These are phyloP conservation scores for Argya squamiceps DNA, from an alignment of 2,797 vertebrate genomes.

Conservation along the genomic window DNA sequence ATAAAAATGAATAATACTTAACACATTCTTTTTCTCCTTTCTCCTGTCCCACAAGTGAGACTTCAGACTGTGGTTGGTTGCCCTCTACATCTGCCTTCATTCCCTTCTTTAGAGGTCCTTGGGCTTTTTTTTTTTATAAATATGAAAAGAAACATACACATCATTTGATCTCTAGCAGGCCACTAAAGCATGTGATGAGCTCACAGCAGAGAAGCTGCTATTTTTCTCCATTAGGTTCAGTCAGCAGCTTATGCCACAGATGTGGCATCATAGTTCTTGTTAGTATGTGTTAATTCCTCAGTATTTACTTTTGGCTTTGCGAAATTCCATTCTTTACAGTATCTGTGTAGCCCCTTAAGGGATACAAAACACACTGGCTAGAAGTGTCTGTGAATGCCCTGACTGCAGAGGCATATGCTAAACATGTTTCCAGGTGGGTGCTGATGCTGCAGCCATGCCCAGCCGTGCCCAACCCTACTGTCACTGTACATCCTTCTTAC, in stretches of 20 bases:
- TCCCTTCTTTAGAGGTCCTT: neutral
- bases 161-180: neutral
- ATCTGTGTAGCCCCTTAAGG: neutral
- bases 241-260: neutral
- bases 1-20: neutral
- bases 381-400: neutral
- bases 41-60: neutral
- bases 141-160: neutral
- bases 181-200: neutral
- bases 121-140: neutral
- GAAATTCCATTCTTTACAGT: neutral
- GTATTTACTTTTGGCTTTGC: neutral
- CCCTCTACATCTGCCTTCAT: neutral
- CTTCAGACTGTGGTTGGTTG: neutral
- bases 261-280: neutral
- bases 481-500: neutral
- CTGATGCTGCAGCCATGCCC: neutral
- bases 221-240: neutral
- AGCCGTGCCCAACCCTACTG: accelerated
- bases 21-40: neutral
- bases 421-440: accelerated
- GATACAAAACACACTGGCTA: neutral
- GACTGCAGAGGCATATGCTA: neutral
- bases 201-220: neutral
- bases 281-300: neutral